These are phyloP conservation scores for Erebia ligea DNA, from an alignment of 2,888 invertebrate genomes.

Conservation along the genomic window DNA sequence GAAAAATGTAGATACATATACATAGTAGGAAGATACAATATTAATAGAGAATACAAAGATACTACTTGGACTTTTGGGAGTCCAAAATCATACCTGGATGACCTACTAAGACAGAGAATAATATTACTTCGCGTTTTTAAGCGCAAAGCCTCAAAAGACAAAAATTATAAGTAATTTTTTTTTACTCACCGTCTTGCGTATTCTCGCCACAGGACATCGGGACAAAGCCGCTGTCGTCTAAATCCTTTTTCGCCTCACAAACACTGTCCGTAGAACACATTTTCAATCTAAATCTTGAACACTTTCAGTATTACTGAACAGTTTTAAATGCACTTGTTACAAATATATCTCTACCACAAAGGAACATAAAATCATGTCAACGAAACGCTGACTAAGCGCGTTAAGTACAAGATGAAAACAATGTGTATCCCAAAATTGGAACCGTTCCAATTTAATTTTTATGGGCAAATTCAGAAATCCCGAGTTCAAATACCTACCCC, in stretches of 20 bases:
- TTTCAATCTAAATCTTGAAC: conserved; percentile 45
- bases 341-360: conserved; percentile 56
- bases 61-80: too few relatives aligned
- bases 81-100: too few relatives aligned
- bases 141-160: background rate
- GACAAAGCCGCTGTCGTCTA: conserved; percentile 60
- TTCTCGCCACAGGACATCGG: conserved; percentile 23
- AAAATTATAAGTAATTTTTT: background rate
- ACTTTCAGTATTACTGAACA: background rate
- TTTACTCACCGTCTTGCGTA: conserved; percentile 59
- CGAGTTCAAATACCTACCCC: conserved; percentile 16
- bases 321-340: conserved; percentile 23
- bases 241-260: conserved; percentile 50
- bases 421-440: conserved; percentile 52
- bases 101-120: too few relatives aligned
- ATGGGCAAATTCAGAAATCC: conserved; percentile 38
- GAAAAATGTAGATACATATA: too few relatives aligned
- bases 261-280: conserved; percentile 60
- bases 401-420: conserved; percentile 50
- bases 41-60: too few relatives aligned
- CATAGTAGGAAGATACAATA: too few relatives aligned
- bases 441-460: conserved; percentile 54
- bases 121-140: background rate
- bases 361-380: conserved; percentile 47
- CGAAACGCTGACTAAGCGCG: conserved; percentile 48